Percentiles rank a stretch among this genome's conserved stretches.
Conservation (phyloP, 2,797 vertebrate genomes). For the Falco biarmicus region DNA sequence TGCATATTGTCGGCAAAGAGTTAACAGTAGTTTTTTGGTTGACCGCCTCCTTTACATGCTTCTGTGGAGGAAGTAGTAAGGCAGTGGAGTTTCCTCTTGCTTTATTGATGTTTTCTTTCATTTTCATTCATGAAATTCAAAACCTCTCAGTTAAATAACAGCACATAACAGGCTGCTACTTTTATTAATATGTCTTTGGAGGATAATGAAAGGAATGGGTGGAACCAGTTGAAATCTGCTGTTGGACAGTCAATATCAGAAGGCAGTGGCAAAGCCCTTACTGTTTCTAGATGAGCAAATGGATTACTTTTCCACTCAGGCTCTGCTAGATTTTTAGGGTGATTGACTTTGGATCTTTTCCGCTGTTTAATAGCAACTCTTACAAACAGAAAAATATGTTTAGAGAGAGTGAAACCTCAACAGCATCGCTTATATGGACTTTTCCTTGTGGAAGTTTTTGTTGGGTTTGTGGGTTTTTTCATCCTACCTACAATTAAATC, state of each 20-base stretch:
- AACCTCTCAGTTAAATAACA: neutral
- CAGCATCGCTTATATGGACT: neutral
- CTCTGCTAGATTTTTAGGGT: neutral
- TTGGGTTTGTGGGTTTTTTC: neutral
- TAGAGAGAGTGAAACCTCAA: neutral
- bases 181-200: constrained; percentile 26
- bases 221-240: constrained; percentile 19
- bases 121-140: constrained; percentile 51
- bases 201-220: neutral
- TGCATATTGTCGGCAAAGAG: neutral
- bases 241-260: neutral
- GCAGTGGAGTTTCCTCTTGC: constrained; percentile 24
- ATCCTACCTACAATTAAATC: neutral
- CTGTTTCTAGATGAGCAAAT: neutral
- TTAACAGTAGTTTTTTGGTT: neutral
- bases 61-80: constrained; percentile 7
- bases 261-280: neutral
- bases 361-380: neutral
- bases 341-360: neutral
- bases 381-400: neutral
- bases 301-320: constrained; percentile 1
- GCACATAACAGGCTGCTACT: neutral
- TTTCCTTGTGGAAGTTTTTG: neutral
- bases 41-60: neutral
- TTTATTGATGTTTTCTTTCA: constrained; percentile 38